phyloP scores from a whole-genome alignment of 2,888 invertebrate genomes.

The Pteria penguin region DNA sequence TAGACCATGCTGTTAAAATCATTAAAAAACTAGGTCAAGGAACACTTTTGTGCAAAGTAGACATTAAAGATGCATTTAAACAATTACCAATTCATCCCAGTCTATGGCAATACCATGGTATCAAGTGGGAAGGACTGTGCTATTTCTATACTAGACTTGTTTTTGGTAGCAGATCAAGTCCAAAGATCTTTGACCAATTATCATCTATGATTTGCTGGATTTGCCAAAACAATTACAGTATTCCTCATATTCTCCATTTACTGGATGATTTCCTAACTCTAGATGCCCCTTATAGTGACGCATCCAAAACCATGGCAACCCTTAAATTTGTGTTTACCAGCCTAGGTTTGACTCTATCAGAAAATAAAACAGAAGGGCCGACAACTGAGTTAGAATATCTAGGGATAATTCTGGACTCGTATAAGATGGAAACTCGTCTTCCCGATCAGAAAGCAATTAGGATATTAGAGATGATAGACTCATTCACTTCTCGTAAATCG shows the following conservation, averaged over 20 bases:
- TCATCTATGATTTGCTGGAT: slow-evolving; percentile 19
- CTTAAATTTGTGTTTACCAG: background rate
- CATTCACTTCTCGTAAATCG: background rate
- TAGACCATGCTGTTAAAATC: background rate
- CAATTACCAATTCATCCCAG: background rate
- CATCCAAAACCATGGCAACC: slow-evolving; percentile 14
- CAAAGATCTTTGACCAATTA: slow-evolving; percentile 21
- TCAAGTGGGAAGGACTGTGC: slow-evolving; percentile 7
- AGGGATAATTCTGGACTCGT: slow-evolving; percentile 15
- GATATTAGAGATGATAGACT: background rate
- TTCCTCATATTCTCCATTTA: slow-evolving; percentile 16
- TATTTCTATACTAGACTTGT: slow-evolving; percentile 15
- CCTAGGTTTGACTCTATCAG: background rate
- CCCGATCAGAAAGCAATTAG: background rate
- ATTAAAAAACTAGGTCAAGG: background rate
- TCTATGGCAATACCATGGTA: slow-evolving; percentile 10
- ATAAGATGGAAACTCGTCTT: background rate
- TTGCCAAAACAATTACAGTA: slow-evolving; percentile 1
- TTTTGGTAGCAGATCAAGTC: slow-evolving; percentile 18
- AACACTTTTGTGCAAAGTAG: background rate
- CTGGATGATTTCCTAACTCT: slow-evolving; percentile 38
- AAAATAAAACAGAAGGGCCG: slow-evolving; percentile 9
- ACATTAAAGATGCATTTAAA: slow-evolving; percentile 19
- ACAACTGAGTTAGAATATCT: background rate
- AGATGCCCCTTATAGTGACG: slow-evolving; percentile 13